Evolutionary conservation across 2,113 vertebrate species (phyloP).

Genomic region (Marmota monax): DNA sequence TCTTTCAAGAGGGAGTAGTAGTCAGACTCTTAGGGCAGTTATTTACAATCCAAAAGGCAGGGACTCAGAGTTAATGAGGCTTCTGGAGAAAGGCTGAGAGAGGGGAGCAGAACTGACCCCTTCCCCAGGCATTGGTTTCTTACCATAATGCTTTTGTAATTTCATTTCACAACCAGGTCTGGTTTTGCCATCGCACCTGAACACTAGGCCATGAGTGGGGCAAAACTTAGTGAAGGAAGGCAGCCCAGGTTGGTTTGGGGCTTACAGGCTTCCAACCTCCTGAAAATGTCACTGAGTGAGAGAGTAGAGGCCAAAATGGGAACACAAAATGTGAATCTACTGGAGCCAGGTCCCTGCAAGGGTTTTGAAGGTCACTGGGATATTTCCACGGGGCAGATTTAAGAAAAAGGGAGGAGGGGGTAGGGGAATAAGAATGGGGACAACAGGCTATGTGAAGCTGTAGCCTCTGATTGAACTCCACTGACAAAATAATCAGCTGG

Average conservation of each 20-base stretch:
- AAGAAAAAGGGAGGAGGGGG: neutral
- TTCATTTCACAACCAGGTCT: too few relatives aligned
- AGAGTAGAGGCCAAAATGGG: neutral
- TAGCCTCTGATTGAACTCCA: neutral
- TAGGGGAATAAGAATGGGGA: accelerated
- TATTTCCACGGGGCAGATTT: neutral
- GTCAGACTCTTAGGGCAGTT: too few relatives aligned
- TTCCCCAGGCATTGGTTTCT: too few relatives aligned
- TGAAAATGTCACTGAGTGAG: neutral
- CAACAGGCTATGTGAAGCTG: neutral
- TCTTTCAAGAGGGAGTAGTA: too few relatives aligned
- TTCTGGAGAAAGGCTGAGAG: too few relatives aligned
- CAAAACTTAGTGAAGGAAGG: neutral
- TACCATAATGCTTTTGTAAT: too few relatives aligned
- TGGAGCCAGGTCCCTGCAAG: neutral
- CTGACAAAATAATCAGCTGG: too few relatives aligned
- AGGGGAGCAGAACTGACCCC: too few relatives aligned
- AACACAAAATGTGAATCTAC: neutral
- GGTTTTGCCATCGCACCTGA: neutral
- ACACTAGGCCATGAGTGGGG: neutral
- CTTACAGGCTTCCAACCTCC: neutral
- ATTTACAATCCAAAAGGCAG: too few relatives aligned
- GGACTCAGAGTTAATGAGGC: too few relatives aligned
- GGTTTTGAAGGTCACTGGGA: neutral
- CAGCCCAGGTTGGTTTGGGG: neutral